These are phyloP conservation scores for Coelopa frigida DNA, from an alignment of 1,140 invertebrate species.

Conservation along the genomic window DNA sequence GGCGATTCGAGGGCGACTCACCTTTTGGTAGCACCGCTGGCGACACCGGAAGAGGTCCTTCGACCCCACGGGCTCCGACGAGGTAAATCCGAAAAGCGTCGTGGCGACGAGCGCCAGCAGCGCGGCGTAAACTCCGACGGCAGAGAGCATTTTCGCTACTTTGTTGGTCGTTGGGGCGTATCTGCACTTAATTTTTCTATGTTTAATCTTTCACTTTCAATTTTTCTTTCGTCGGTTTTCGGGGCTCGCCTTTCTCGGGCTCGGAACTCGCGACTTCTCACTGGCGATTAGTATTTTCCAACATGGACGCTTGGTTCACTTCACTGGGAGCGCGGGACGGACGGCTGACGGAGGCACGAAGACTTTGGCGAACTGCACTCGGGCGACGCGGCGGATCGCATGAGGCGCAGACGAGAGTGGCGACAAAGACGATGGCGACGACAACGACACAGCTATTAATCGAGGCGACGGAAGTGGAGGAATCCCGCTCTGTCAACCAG, in stretches of 20 bases:
- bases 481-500: no score
- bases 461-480: no score
- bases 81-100: constrained; percentile 15
- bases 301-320: not conserved
- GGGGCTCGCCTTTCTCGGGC: not conserved
- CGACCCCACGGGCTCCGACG: constrained; percentile 12
- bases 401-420: no score
- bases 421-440: no score
- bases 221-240: not conserved
- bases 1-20: constrained; percentile 6
- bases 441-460: no score
- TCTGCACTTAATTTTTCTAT: constrained; percentile 4
- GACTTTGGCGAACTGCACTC: no score
- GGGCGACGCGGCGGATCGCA: no score
- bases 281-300: not conserved
- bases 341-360: no score
- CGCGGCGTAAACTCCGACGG: not conserved
- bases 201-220: not conserved
- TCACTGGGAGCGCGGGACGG: no score
- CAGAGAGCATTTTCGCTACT: constrained; percentile 3
- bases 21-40: constrained; percentile 20
- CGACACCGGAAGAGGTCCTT: constrained; percentile 18
- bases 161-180: not conserved
- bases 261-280: not conserved
- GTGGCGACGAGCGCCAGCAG: constrained; percentile 8